Evolutionary conservation across 2,888 invertebrate genomes (phyloP).

Genomic region (Chorisops tibialis): DNA sequence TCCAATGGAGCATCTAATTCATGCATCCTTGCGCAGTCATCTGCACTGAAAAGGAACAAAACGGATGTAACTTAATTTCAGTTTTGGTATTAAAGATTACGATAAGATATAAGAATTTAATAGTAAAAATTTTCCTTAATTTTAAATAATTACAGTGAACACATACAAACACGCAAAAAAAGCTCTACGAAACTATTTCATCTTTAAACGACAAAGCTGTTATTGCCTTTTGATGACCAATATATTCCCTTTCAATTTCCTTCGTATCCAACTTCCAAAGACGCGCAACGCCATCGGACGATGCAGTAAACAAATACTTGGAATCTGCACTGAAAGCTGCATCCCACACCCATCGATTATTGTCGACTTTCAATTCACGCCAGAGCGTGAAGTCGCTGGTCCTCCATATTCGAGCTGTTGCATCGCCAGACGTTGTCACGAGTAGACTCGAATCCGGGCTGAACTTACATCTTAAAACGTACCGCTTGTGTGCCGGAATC

Average conservation of each 20-base stretch:
- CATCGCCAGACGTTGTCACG: slow-evolving; percentile 95
- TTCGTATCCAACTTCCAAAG: slow-evolving; percentile 91
- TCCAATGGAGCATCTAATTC: too few species aligned
- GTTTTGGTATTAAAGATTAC: too few species aligned
- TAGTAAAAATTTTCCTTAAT: slow-evolving; percentile 19
- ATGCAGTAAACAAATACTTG: slow-evolving; percentile 89
- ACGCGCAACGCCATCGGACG: slow-evolving; percentile 89
- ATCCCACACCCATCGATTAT: slow-evolving; percentile 97
- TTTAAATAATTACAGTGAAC: too few species aligned
- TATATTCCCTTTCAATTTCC: slow-evolving; percentile 82
- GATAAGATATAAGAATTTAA: too few species aligned
- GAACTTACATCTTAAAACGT: slow-evolving; percentile 89
- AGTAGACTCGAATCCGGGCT: slow-evolving; percentile 90
- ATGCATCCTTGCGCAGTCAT: too few species aligned
- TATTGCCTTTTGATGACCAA: slow-evolving; percentile 92
- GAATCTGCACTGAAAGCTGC: slow-evolving; percentile 95
- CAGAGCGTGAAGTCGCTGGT: slow-evolving; percentile 72
- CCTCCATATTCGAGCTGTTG: slow-evolving; percentile 86
- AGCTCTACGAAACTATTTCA: slow-evolving; percentile 57
- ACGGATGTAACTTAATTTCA: too few species aligned
- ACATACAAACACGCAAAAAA: too few species aligned
- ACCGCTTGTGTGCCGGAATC: slow-evolving; percentile 79
- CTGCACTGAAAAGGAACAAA: too few species aligned
- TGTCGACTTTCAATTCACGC: slow-evolving; percentile 71
- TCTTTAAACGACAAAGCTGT: slow-evolving; percentile 87